phyloP scores from a whole-genome alignment of 2,113 vertebrate species.

The Aldabrachelys gigantea region DNA sequence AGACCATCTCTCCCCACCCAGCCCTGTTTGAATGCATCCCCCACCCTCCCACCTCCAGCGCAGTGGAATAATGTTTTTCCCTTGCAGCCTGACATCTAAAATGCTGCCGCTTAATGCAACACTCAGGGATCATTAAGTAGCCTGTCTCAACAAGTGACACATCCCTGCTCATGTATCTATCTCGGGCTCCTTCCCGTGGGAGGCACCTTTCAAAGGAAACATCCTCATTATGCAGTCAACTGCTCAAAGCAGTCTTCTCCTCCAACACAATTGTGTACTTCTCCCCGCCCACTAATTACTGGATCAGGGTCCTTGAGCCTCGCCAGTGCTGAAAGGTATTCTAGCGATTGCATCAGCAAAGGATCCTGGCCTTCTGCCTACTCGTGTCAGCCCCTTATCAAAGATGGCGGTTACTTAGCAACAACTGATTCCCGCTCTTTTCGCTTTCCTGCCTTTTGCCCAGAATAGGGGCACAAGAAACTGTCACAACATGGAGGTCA shows the following conservation, averaged over 20 bases:
- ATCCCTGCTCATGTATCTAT: not conserved
- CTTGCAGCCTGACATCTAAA: not conserved
- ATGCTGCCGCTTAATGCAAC: not conserved
- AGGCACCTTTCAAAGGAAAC: not conserved
- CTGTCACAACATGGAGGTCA: no score
- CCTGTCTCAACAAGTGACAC: not conserved
- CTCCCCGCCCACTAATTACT: not conserved
- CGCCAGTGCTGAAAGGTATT: accelerated
- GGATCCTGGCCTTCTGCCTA: not conserved
- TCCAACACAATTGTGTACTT: accelerated
- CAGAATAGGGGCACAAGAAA: no score
- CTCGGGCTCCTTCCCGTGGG: not conserved
- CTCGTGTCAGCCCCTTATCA: accelerated
- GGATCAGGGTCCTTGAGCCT: not conserved
- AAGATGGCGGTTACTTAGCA: not conserved
- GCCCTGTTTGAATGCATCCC: not conserved
- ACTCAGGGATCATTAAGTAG: not conserved
- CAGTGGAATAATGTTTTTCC: not conserved
- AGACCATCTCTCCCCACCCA: not conserved
- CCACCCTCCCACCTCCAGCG: not conserved
- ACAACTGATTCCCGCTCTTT: no score
- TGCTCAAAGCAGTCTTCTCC: not conserved
- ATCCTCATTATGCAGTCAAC: not conserved
- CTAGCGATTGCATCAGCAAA: not conserved
- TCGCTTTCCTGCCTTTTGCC: no score